phyloP scores from a whole-genome alignment of 2,113 vertebrate species.

The Engystomops pustulosus region DNA sequence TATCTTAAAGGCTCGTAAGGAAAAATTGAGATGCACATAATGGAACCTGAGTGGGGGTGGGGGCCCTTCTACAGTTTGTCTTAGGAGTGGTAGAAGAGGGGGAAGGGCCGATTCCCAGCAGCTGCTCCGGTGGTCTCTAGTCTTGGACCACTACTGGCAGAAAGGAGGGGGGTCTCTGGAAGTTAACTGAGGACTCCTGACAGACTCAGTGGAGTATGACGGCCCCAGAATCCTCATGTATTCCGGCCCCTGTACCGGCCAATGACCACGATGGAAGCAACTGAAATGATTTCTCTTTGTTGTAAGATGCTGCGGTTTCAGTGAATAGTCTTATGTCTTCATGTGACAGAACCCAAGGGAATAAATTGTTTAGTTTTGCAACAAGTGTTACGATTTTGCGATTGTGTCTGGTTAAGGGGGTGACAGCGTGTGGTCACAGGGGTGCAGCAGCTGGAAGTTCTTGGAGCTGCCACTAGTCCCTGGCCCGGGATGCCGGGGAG shows the following conservation, averaged over 20 bases:
- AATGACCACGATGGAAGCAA: neutral
- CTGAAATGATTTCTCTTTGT: neutral
- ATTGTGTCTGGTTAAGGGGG: neutral
- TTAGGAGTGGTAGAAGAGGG: constrained; percentile 12
- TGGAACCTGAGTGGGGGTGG: neutral
- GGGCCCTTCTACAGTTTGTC: neutral
- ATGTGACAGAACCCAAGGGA: neutral
- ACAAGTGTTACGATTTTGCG: constrained; percentile 23
- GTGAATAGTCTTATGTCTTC: neutral
- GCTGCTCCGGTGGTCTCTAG: constrained; percentile 50
- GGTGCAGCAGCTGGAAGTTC: constrained; percentile 38
- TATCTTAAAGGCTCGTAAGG: neutral
- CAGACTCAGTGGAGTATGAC: neutral
- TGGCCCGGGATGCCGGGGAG: constrained; percentile 6
- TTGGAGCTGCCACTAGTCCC: neutral
- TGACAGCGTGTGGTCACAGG: neutral
- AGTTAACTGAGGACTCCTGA: constrained; percentile 32
- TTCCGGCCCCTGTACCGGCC: neutral
- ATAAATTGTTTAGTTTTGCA: neutral
- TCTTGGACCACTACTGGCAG: constrained; percentile 29
- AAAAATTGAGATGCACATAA: neutral
- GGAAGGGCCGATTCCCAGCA: constrained; percentile 2
- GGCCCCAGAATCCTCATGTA: neutral
- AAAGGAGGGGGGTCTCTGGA: neutral
- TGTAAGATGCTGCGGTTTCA: neutral